Percentiles rank a stretch among this genome's conserved stretches.
phyloP scores from a whole-genome alignment of 2,113 vertebrate genomes.

The Pelusios castaneus region DNA sequence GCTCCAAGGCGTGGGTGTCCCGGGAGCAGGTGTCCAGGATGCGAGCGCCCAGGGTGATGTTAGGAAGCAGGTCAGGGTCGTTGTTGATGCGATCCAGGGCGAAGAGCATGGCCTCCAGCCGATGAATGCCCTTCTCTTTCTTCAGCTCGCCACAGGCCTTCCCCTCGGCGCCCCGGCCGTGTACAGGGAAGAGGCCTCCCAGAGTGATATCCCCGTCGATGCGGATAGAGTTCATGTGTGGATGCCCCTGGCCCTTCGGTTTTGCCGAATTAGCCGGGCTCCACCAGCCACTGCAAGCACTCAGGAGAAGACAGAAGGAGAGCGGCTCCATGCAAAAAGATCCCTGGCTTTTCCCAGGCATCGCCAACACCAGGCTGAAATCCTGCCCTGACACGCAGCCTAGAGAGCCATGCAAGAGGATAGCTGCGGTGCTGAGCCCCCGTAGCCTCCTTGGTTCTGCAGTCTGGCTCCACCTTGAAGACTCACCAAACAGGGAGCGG shows the following conservation, averaged over 20 bases:
- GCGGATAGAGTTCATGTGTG: slow-evolving; percentile 95
- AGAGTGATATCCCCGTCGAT: slow-evolving; percentile 96
- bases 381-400: not conserved
- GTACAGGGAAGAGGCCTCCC: slow-evolving; percentile 94
- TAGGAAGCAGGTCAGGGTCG: slow-evolving; percentile 93
- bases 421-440: slow-evolving; percentile 8
- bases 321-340: slow-evolving; percentile 76
- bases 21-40: slow-evolving; percentile 96
- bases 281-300: slow-evolving; percentile 76
- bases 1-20: slow-evolving; percentile 95
- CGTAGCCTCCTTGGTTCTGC: not conserved
- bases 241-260: slow-evolving; percentile 88
- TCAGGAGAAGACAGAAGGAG: slow-evolving; percentile 79
- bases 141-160: slow-evolving; percentile 95
- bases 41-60: slow-evolving; percentile 94
- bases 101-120: slow-evolving; percentile 96
- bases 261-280: slow-evolving; percentile 80
- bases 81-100: slow-evolving; percentile 97
- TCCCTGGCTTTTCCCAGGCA: slow-evolving; percentile 73
- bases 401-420: slow-evolving; percentile 65
- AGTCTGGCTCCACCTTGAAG: not conserved
- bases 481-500: not conserved
- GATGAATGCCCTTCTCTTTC: slow-evolving; percentile 96
- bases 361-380: slow-evolving; percentile 53
- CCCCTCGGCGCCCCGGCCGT: slow-evolving; percentile 88